phyloP scores from a whole-genome alignment of 2,113 vertebrate species.

The Alexandromys fortis region DNA sequence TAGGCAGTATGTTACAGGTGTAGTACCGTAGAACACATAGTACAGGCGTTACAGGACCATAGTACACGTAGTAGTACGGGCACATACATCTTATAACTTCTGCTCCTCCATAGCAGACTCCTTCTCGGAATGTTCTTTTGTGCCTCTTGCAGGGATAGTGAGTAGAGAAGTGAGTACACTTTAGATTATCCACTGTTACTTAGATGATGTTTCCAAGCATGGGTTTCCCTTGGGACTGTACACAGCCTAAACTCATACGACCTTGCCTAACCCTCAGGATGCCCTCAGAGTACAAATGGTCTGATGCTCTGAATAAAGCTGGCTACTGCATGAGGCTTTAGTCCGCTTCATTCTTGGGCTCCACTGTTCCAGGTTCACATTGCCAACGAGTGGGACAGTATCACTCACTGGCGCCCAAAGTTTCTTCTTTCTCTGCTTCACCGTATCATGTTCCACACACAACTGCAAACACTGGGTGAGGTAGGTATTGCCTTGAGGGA shows the following conservation, averaged over 20 bases:
- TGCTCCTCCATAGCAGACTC: neutral
- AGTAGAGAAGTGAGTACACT: no score
- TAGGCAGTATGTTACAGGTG: no score
- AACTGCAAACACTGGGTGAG: neutral
- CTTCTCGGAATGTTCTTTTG: neutral
- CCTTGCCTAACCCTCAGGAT: no score
- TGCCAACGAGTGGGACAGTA: neutral
- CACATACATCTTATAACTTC: no score
- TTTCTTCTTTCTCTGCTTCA: neutral
- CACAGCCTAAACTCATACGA: neutral
- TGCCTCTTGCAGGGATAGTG: no score
- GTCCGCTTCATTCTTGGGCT: neutral
- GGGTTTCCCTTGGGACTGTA: neutral
- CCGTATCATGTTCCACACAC: neutral
- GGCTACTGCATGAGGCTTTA: neutral
- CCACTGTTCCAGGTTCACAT: neutral
- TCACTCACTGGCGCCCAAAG: neutral
- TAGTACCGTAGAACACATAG: no score
- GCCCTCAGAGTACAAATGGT: neutral
- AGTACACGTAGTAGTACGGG: no score
- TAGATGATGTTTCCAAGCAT: neutral
- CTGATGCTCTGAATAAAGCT: neutral
- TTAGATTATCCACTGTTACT: neutral
- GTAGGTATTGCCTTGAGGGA: constrained; percentile 15
- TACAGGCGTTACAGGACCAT: no score